These are phyloP conservation scores for Habropoda laboriosa DNA, from an alignment of 1,140 invertebrate species.

Conservation along the genomic window DNA sequence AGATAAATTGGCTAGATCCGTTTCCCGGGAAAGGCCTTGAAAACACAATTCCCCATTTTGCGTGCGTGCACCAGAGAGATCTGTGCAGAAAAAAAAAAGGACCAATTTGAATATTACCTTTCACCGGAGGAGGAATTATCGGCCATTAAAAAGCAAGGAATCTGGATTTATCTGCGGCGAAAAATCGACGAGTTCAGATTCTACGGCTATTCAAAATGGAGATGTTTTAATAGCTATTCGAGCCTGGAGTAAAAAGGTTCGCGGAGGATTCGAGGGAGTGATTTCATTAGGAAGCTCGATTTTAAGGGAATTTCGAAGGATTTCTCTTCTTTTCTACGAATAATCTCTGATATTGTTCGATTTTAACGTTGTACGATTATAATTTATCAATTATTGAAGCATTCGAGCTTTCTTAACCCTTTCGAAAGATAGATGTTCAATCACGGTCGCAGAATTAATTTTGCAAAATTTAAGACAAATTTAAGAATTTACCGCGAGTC, in stretches of 20 bases:
- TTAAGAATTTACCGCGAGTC: no score
- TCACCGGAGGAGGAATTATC: not conserved
- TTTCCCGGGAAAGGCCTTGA: not conserved
- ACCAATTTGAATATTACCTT: not conserved
- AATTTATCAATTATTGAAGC: no score
- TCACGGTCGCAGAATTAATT: no score
- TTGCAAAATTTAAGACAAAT: no score
- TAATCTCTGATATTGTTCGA: no score
- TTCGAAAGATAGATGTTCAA: no score
- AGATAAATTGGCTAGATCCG: constrained; percentile 41
- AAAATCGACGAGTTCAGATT: not conserved
- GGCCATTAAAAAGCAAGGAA: not conserved
- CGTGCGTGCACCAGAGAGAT: not conserved
- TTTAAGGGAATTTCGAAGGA: no score
- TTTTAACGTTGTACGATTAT: no score
- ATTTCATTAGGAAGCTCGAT: no score
- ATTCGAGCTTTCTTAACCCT: no score
- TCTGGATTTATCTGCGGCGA: not conserved
- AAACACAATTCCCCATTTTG: constrained; percentile 9
- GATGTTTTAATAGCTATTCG: not conserved
- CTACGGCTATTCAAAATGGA: not conserved
- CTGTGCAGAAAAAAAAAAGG: not conserved
- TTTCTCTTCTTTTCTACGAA: no score
- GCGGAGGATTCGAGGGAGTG: not conserved
- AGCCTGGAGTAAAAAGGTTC: no score